A percentile compares a stretch with the other conserved stretches of the same genome.
These are phyloP conservation scores for Aotus griseimembra DNA, from an alignment of 2,797 vertebrate genomes.

Conservation along the genomic window DNA sequence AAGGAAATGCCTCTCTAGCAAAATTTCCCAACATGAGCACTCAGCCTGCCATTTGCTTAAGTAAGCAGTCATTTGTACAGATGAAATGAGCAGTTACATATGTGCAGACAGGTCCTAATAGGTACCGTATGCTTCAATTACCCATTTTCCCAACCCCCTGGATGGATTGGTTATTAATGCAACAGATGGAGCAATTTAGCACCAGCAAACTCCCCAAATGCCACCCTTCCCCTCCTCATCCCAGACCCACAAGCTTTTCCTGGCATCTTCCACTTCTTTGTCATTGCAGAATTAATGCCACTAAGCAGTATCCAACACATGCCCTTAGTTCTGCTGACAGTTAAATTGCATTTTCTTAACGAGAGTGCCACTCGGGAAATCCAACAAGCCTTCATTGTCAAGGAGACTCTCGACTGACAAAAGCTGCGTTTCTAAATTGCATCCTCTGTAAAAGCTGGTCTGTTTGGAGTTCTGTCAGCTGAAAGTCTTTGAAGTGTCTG, in stretches of 20 bases:
- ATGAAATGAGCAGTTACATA: constrained; percentile 61
- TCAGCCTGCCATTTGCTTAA: constrained; percentile 49
- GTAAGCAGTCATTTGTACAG: constrained; percentile 51
- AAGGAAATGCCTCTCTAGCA: constrained; percentile 24
- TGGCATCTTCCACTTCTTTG: constrained; percentile 26
- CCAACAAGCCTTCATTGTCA: background rate
- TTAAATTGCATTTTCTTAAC: constrained; percentile 16
- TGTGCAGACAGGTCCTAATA: constrained; percentile 60
- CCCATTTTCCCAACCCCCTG: constrained; percentile 34
- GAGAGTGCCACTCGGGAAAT: constrained; percentile 5
- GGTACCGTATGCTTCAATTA: constrained; percentile 57
- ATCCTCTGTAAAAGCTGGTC: background rate
- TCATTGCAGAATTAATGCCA: background rate
- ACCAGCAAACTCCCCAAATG: constrained; percentile 7
- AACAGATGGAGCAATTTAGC: constrained; percentile 66
- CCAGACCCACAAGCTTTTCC: background rate
- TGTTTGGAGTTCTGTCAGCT: background rate
- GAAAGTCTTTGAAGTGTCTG: background rate
- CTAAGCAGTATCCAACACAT: background rate
- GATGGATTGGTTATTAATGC: constrained; percentile 55
- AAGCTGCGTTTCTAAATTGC: background rate
- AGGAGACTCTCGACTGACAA: background rate
- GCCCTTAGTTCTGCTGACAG: constrained; percentile 33
- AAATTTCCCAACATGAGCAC: background rate
- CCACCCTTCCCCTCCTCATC: background rate